A percentile compares a stretch with the other conserved stretches of the same genome.
These are phyloP conservation scores for Cephus rjabovi DNA, from an alignment of 2,888 invertebrate genomes.

Conservation along the genomic window DNA sequence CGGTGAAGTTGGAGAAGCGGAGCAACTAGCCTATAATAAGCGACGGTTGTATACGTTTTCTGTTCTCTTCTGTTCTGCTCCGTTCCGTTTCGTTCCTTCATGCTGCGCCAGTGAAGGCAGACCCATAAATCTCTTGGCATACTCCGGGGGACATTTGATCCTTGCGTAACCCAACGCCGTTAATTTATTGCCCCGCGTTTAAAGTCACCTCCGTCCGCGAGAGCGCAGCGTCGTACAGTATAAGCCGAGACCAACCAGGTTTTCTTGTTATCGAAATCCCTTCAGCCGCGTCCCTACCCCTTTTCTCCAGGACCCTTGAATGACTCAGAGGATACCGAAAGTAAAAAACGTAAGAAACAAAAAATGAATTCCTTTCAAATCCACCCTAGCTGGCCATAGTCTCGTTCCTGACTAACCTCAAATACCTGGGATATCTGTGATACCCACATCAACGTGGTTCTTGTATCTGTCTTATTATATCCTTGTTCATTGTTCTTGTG, in stretches of 20 bases:
- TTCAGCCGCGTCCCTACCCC: neutral
- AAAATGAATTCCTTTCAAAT: neutral
- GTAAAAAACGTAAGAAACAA: neutral
- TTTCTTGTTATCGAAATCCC: constrained; percentile 51
- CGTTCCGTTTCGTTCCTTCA: constrained; percentile 60
- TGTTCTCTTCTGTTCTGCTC: constrained; percentile 49
- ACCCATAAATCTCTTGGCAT: constrained; percentile 65
- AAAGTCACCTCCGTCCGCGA: constrained; percentile 64
- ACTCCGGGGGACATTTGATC: constrained; percentile 67
- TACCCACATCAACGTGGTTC: neutral
- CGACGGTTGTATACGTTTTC: constrained; percentile 49
- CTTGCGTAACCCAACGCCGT: constrained; percentile 68
- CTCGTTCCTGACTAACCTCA: neutral
- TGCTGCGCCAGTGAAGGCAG: constrained; percentile 63
- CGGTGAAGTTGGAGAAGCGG: constrained; percentile 44
- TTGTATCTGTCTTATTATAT: neutral
- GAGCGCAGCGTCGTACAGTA: constrained; percentile 36
- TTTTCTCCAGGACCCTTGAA: neutral
- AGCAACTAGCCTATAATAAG: constrained; percentile 64
- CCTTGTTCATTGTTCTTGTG: neutral
- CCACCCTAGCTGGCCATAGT: neutral
- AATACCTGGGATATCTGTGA: neutral
- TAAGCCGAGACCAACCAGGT: constrained; percentile 35
- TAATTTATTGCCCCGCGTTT: constrained; percentile 67
- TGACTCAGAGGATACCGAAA: neutral